Evolutionary conservation across 2,888 invertebrate genomes (phyloP), one percentile per base, ranked within the genome.

Genomic region (Synanthedon formicaeformis): DNA sequence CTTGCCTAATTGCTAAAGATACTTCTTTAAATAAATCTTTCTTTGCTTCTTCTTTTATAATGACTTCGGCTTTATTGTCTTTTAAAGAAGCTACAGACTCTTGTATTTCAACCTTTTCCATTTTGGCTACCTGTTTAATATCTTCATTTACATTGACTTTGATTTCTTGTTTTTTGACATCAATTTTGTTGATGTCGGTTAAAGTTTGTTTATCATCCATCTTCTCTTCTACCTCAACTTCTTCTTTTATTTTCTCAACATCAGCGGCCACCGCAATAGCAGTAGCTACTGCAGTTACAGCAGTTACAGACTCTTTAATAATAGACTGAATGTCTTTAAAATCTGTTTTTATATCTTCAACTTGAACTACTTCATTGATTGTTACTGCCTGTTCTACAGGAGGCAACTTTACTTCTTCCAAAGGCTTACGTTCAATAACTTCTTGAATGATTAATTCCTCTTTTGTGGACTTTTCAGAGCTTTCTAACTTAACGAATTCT

Each of bases 191-290:
- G 12, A 23, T 3, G 10, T 49, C 49, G 13, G 16, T 49, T 49
- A 14, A 45, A 45, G 12, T 12, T 45, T 45, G 2, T 3, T 45
- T 45, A 2, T 45, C 13, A 14, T 45, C 13, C 4, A 45, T 45
- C 45, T 12, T 45, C 14, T 45, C 45, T 45, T 45, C 45, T 45
- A 45, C n/a, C 11, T 45, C 13, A 1, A 45, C 54, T 54, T 63
- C 58, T 40, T 63, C 54, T 51, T 62, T 59, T 1, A 60, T 56
- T 50, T 66, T 61, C 52, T 66, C 58, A n/a, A 60, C 52, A 62
- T 70, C 64, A 6, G 60, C 60, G 12, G 60, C 57, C 57, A 69
- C 60, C 27, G 61, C 62, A 16, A 64, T 62, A 5, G 64, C 51
- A 52, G 60, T 58, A 11, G 61, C 53, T 16, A 55, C 49, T 8